Evolutionary conservation across 2,797 vertebrate species (phyloP).

Genomic region (Botia almorhae): DNA sequence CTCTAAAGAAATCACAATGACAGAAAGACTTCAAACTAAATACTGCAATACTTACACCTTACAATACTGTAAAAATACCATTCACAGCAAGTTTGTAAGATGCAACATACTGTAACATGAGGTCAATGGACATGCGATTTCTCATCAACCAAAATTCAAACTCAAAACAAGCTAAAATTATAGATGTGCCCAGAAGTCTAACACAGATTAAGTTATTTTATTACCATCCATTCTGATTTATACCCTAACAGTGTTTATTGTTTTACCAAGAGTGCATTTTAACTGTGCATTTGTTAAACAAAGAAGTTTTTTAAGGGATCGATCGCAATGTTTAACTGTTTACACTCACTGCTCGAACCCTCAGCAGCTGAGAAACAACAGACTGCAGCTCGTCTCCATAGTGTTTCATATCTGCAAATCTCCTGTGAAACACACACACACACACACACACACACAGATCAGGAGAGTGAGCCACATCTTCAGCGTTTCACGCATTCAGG

Average conservation of each 20-base stretch:
- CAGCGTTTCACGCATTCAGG: background rate
- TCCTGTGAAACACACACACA: constrained; percentile 75
- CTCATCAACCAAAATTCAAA: background rate
- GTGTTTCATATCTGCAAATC: constrained; percentile 92
- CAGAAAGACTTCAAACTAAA: background rate
- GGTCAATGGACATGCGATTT: background rate
- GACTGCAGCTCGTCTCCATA: constrained; percentile 95
- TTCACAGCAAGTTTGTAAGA: background rate
- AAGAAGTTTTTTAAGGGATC: background rate
- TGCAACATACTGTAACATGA: background rate
- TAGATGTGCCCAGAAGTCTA: background rate
- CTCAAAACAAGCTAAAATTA: background rate
- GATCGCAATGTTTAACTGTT: constrained; percentile 46
- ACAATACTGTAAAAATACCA: background rate
- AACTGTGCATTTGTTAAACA: background rate
- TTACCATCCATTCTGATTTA: too few species aligned
- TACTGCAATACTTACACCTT: background rate
- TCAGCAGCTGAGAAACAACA: constrained; percentile 93
- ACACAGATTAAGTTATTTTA: background rate
- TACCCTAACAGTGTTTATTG: too few species aligned
- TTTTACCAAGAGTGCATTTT: background rate
- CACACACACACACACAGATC: background rate
- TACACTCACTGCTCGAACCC: constrained; percentile 90
- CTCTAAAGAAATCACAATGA: constrained; percentile 75
- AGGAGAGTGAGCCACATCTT: constrained; percentile 8